Evolutionary conservation across 2,888 invertebrate species (phyloP), one percentile per base, ranked within the genome.

Genomic region (Helobdella robusta): DNA sequence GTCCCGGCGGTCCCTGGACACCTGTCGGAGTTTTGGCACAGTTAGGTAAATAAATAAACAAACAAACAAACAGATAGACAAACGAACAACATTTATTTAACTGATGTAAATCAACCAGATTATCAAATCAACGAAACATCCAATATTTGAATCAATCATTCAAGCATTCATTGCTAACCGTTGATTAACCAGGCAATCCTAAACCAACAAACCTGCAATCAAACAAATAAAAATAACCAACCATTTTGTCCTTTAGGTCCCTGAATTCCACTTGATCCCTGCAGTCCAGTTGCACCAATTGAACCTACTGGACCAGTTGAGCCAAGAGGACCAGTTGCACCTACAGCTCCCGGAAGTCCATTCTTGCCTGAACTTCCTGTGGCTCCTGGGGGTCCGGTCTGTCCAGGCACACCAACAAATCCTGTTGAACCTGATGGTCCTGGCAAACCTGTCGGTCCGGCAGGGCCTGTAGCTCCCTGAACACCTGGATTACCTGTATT

Each of bases 221-320:
- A n/a, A n/a, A n/a, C n/a, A n/a, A n/a, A n/a, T n/a, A n/a, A n/a
- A n/a, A n/a, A n/a, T n/a, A n/a, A n/a, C n/a, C n/a, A 40, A 23
- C 56, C 64, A n/a, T 8, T 11, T 0, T 15, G n/a, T 8, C 66
- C 66, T 34, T 20, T 36, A n/a, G 34, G 58, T 28, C 65, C 65
- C 6, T 11, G 30, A 11, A 40, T n/a, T 32, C 66, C 66, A 23
- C 50, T 20, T 50, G 63, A 32, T 46, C 68, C 68, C 36, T 32
- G 64, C 54, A 25, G 40, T n/a, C 62, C 62, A n/a, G 32, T 85
- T 83, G 68, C 84, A 81, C 6, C 90, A 89, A 2, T 86, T 83
- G 74, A 85, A 28, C 32, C 68, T 65, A n/a, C 34, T 5, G 32
- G 25, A 8, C 62, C 62, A 11, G 25, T 23, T n/a, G 28, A 11